A percentile compares a stretch with the other conserved stretches of the same genome.
Evolutionary conservation across 2,113 vertebrate species (phyloP).

Genomic region (Urocynchramus pylzowi): DNA sequence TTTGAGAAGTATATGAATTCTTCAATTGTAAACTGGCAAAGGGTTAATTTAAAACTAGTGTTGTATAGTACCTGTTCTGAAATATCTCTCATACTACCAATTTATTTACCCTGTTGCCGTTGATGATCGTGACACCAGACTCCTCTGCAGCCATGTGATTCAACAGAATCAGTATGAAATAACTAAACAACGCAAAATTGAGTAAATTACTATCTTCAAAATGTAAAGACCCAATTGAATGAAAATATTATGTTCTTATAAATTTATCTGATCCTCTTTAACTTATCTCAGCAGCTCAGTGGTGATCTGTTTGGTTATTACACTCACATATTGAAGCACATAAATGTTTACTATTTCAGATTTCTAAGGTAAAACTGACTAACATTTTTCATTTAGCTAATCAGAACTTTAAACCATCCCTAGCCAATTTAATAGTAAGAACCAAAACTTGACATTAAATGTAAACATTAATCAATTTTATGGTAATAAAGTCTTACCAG

Average conservation of each 20-base stretch:
- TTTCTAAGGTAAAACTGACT: neutral
- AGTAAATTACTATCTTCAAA: neutral
- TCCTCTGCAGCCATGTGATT: neutral
- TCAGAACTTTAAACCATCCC: constrained; percentile 2
- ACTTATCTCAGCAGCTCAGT: neutral
- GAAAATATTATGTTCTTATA: neutral
- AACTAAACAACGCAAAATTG: neutral
- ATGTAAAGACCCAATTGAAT: neutral
- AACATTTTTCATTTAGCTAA: neutral
- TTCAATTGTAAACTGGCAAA: neutral
- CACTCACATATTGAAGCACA: neutral
- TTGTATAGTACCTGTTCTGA: neutral
- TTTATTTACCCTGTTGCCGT: neutral
- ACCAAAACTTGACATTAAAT: constrained; percentile 3
- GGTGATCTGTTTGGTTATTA: neutral
- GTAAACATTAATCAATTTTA: constrained; percentile 25
- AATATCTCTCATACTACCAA: neutral
- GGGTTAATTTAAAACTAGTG: neutral
- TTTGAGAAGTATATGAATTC: neutral
- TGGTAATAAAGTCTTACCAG: neutral
- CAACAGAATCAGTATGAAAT: neutral
- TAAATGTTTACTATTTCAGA: neutral
- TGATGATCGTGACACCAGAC: neutral
- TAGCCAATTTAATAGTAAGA: neutral
- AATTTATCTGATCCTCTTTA: neutral